These are phyloP conservation scores for Cantharis flavilabris DNA, from an alignment of 2,888 invertebrate genomes.

Conservation along the genomic window DNA sequence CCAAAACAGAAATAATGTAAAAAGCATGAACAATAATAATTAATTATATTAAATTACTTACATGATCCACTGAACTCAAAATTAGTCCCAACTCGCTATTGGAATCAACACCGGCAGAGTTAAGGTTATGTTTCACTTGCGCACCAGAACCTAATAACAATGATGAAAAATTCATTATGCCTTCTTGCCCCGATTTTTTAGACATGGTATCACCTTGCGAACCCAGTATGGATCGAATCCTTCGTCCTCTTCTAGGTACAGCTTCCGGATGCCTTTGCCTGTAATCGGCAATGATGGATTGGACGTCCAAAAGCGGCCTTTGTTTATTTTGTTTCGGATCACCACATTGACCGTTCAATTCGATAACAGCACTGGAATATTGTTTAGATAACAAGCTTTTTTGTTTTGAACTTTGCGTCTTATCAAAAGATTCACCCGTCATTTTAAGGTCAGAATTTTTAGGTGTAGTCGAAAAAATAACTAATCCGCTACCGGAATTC, in stretches of 20 bases:
- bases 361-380: conserved; percentile 50
- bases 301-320: conserved; percentile 79
- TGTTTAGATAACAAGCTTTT: conserved; percentile 31
- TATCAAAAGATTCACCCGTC: conserved; percentile 17
- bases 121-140: conserved; percentile 49
- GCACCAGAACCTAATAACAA: conserved; percentile 56
- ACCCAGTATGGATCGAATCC: conserved; percentile 63
- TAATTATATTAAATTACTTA: conserved; percentile 37
- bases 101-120: conserved; percentile 41
- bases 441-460: conserved; percentile 28
- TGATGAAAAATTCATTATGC: conserved; percentile 50
- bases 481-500: conserved; percentile 23
- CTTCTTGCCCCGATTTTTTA: conserved; percentile 44
- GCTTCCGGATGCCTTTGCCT: conserved; percentile 76
- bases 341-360: conserved; percentile 63
- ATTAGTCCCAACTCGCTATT: conserved; percentile 49
- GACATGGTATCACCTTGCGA: conserved; percentile 38
- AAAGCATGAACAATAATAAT: background rate
- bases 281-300: conserved; percentile 81
- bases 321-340: conserved; percentile 64
- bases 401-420: conserved; percentile 14
- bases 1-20: background rate
- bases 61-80: conserved; percentile 48
- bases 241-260: conserved; percentile 69
- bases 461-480: conserved; percentile 30